phyloP scores from a whole-genome alignment of 2,888 invertebrate species.

The Monochamus alternatus region DNA sequence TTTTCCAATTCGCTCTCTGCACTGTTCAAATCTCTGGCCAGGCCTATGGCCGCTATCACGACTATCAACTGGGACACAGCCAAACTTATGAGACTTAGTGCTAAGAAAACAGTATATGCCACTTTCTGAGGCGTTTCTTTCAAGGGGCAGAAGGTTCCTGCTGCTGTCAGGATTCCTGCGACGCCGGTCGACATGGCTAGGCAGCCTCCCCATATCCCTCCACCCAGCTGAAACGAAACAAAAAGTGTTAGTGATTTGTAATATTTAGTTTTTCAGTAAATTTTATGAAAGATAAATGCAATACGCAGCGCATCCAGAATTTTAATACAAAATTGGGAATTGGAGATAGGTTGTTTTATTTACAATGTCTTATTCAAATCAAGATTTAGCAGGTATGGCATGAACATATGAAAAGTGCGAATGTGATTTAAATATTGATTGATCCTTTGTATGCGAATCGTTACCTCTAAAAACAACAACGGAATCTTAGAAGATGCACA shows the following conservation, averaged over 20 bases:
- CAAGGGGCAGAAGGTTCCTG: conserved; percentile 73
- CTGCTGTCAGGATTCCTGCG: conserved; percentile 77
- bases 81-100: conserved; percentile 76
- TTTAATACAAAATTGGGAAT: no score
- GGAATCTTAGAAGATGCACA: no score
- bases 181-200: conserved; percentile 77
- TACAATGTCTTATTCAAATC: no score
- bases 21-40: conserved; percentile 75
- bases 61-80: conserved; percentile 77
- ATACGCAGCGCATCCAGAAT: no score
- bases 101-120: conserved; percentile 78
- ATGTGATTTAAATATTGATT: no score
- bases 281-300: no score
- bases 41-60: conserved; percentile 75
- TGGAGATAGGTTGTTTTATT: no score
- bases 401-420: no score
- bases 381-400: no score
- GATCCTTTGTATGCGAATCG: no score
- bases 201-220: conserved; percentile 80
- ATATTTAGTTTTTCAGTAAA: background rate
- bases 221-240: conserved; percentile 70
- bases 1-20: conserved; percentile 45
- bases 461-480: no score
- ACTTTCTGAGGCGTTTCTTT: conserved; percentile 72
- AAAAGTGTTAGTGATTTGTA: background rate